These are phyloP conservation scores for Phenganax marumi DNA, from an alignment of 92 coral and sea anemone species.

Conservation along the genomic window DNA sequence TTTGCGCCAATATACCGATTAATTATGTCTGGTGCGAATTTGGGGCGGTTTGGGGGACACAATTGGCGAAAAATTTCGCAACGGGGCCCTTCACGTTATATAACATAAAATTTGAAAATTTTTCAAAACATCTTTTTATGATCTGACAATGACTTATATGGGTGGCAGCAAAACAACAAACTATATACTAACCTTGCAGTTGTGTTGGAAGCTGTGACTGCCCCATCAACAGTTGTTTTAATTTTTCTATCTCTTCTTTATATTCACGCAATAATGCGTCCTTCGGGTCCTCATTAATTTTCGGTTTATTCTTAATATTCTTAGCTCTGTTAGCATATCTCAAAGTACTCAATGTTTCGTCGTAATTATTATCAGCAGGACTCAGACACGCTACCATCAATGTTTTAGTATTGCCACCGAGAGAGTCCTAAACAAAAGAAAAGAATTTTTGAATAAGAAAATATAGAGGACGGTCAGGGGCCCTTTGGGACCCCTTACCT, in stretches of 20 bases:
- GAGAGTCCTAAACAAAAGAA: slow-evolving; percentile 64
- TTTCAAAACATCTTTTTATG: too few species aligned
- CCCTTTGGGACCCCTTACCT: too few species aligned
- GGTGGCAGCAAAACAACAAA: too few species aligned
- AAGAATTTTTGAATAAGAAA: neutral
- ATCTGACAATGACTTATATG: too few species aligned
- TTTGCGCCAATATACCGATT: too few species aligned
- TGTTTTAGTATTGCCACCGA: slow-evolving; percentile 93
- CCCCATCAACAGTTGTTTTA: slow-evolving; percentile 89
- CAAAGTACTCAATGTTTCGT: slow-evolving; percentile 89
- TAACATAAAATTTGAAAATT: too few species aligned
- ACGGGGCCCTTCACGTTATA: too few species aligned
- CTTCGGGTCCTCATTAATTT: slow-evolving; percentile 89
- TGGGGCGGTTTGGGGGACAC: too few species aligned
- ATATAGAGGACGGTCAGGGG: neutral
- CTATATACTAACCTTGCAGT: slow-evolving; percentile 38
- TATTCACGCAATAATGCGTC: slow-evolving; percentile 90
- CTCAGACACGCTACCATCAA: slow-evolving; percentile 97
- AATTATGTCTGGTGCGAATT: too few species aligned
- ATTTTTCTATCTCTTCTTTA: slow-evolving; percentile 81
- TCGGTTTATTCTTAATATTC: slow-evolving; percentile 94
- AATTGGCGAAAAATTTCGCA: too few species aligned
- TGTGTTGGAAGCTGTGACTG: slow-evolving; percentile 88
- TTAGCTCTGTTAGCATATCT: slow-evolving; percentile 98
- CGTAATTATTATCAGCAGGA: slow-evolving; percentile 97